Conservation (phyloP, 2,113 vertebrate species). For the Pterocles orientalis region DNA sequence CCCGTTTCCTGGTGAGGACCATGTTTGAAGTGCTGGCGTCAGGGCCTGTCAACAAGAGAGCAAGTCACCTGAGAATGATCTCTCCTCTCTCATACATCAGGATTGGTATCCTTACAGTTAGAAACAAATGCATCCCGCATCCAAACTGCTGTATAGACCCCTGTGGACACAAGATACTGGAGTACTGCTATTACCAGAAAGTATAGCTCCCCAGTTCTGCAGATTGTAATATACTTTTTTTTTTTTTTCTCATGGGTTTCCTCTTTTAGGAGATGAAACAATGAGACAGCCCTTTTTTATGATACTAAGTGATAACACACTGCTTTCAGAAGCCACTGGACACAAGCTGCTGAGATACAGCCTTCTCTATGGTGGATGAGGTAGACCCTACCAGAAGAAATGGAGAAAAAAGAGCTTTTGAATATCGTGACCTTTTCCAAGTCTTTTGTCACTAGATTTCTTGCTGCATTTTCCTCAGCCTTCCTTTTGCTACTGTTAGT, state of each 20-base stretch:
- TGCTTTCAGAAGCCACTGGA: not conserved
- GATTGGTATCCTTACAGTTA: constrained; percentile 74
- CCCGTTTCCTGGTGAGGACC: no score
- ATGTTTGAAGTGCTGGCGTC: no score
- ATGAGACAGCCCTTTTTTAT: not conserved
- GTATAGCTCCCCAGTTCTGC: constrained; percentile 9
- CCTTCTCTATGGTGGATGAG: not conserved
- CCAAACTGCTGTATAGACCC: constrained; percentile 52
- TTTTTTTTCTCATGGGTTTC: not conserved
- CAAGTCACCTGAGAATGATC: no score
- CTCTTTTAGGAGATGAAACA: not conserved
- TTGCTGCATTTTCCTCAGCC: not conserved
- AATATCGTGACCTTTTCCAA: not conserved
- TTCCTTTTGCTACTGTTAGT: not conserved
- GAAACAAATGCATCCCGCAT: constrained; percentile 59
- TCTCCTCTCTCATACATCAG: constrained; percentile 84
- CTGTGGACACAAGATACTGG: not conserved
- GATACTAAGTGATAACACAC: not conserved
- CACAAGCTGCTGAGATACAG: not conserved
- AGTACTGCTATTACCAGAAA: constrained; percentile 3
- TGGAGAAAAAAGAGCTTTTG: not conserved
- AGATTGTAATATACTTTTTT: not conserved
- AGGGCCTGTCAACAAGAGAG: no score
- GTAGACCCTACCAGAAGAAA: not conserved
- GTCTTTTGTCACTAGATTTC: not conserved